A percentile compares a stretch with the other conserved stretches of the same genome.
Conservation (phyloP, 2,888 invertebrate genomes). For the Monopis laevigella region DNA sequence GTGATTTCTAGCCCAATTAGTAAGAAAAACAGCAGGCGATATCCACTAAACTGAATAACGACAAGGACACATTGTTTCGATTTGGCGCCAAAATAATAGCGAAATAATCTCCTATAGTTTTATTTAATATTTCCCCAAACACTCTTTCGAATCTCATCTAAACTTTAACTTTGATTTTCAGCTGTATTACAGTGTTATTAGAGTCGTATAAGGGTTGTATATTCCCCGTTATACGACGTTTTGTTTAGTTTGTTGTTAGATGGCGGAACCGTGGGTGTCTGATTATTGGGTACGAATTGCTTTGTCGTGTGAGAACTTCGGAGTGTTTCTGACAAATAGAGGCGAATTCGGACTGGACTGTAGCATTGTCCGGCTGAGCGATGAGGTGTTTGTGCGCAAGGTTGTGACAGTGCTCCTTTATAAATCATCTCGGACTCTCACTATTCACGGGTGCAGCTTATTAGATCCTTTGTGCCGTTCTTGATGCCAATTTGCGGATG, state of each 20-base stretch:
- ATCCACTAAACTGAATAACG: slow-evolving; percentile 34
- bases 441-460: slow-evolving; percentile 6
- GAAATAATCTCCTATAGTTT: slow-evolving; percentile 18
- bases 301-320: slow-evolving; percentile 26
- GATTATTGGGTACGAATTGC: slow-evolving; percentile 23
- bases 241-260: not conserved
- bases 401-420: slow-evolving; percentile 14
- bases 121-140: slow-evolving; percentile 15
- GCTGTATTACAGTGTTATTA: not conserved
- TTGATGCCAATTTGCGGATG: slow-evolving; percentile 8
- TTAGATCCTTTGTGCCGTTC: slow-evolving; percentile 10
- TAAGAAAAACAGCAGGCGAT: slow-evolving; percentile 52
- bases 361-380: slow-evolving; percentile 14
- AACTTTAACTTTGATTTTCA: not conserved
- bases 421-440: slow-evolving; percentile 13
- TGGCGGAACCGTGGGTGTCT: slow-evolving; percentile 29
- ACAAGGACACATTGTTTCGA: slow-evolving; percentile 51
- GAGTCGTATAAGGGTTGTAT: too few species aligned
- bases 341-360: slow-evolving; percentile 23
- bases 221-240: not conserved
- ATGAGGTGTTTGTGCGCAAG: slow-evolving; percentile 11
- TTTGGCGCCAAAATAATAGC: slow-evolving; percentile 32
- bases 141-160: too few species aligned
- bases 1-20: slow-evolving; percentile 61
- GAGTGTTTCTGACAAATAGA: slow-evolving; percentile 28